Conservation (phyloP, 2,113 vertebrate genomes). For the Gymnobelideus leadbeateri region DNA sequence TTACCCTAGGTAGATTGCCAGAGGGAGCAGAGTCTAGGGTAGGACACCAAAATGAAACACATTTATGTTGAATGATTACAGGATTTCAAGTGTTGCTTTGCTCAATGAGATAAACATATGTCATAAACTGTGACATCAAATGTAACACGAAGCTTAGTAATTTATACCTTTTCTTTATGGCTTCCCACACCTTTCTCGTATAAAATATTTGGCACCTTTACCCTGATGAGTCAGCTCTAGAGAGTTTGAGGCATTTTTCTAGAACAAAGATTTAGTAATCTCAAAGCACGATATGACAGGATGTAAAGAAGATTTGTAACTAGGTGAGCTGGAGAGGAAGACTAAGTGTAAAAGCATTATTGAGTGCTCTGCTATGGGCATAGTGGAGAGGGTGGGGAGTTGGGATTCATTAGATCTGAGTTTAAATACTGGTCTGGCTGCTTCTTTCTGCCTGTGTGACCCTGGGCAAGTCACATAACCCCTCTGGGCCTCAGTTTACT, state of each 20-base stretch:
- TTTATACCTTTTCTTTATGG: neutral
- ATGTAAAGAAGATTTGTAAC: neutral
- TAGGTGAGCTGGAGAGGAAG: neutral
- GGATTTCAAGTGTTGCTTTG: neutral
- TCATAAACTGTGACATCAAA: neutral
- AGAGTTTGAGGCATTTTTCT: neutral
- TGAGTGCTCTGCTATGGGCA: neutral
- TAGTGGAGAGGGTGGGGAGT: neutral
- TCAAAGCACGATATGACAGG: neutral
- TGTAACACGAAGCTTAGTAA: neutral
- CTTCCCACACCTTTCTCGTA: neutral
- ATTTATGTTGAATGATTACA: slow-evolving; percentile 2
- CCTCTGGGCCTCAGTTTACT: neutral
- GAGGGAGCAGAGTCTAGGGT: neutral
- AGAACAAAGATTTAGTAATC: neutral
- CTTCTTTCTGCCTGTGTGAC: neutral
- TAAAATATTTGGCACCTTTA: neutral
- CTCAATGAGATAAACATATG: neutral
- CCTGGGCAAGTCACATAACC: neutral
- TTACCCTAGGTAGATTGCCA: neutral
- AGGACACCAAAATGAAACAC: neutral
- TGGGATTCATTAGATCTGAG: neutral
- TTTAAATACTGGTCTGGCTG: neutral
- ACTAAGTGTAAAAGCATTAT: neutral
- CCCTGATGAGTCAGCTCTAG: neutral